A percentile compares a stretch with the other conserved stretches of the same genome.
Conservation (phyloP, 1,140 invertebrate species). For the Heliothis virescens region DNA sequence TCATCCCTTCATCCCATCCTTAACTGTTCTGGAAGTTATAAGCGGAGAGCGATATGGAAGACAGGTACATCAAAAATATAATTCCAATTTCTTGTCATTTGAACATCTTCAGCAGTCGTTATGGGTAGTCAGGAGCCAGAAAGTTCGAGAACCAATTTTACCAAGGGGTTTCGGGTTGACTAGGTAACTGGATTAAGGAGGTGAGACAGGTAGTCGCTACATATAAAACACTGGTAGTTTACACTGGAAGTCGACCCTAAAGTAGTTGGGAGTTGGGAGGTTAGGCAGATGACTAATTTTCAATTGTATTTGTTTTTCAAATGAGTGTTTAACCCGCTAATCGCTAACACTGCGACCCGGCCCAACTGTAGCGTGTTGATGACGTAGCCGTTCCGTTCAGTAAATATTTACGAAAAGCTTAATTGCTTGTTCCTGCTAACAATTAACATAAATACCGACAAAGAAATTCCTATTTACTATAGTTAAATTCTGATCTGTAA, state of each 20-base stretch:
- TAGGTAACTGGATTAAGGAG: too few relatives aligned
- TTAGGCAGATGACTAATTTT: neutral
- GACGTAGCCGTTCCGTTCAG: neutral
- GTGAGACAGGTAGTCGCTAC: too few relatives aligned
- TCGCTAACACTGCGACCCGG: neutral
- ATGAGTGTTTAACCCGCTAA: neutral
- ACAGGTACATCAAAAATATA: neutral
- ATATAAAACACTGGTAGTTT: too few relatives aligned
- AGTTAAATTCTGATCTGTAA: neutral
- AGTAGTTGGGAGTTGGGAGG: neutral
- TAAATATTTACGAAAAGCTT: constrained; percentile 8
- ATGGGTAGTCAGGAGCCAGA: too few relatives aligned
- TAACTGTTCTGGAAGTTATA: neutral
- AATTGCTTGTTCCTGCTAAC: constrained; percentile 5
- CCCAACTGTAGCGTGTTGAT: neutral
- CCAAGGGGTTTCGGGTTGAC: too few relatives aligned
- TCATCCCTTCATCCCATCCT: neutral
- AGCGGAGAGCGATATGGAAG: constrained; percentile 2
- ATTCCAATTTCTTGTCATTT: too few relatives aligned
- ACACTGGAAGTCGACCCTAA: neutral
- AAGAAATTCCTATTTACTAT: neutral
- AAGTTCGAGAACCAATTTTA: too few relatives aligned
- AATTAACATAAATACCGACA: constrained; percentile 2
- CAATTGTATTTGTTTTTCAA: neutral
- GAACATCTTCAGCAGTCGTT: too few relatives aligned